Conservation (phyloP, 1,140 invertebrate species). For the Chrysomallon squamiferum region DNA sequence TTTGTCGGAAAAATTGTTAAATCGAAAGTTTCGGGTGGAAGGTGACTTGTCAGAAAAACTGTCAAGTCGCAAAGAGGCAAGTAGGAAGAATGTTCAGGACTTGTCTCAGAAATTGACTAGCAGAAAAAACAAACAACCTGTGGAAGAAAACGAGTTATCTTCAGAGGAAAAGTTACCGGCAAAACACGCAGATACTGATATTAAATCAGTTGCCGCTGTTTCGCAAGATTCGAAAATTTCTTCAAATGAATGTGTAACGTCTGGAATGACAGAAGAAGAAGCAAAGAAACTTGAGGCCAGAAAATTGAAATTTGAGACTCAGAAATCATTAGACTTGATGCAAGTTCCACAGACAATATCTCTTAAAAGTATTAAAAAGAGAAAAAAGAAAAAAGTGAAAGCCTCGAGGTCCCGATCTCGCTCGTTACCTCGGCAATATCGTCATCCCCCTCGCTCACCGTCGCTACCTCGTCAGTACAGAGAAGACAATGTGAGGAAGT, state of each 20-base stretch:
- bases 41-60: constrained; percentile 5
- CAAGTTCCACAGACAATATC: constrained; percentile 16
- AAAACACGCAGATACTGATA: no score
- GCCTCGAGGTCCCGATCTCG: no score
- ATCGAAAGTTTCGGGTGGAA: background rate
- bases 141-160: background rate
- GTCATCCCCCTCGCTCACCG: no score
- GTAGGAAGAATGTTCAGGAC: background rate
- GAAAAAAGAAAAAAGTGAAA: no score
- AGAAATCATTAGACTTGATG: constrained; percentile 12
- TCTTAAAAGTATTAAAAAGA: constrained; percentile 15
- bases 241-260: background rate
- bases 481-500: no score
- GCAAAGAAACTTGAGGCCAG: constrained; percentile 26
- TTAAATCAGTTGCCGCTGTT: no score
- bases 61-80: background rate
- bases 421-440: no score
- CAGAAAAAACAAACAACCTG: background rate
- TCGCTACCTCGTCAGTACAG: no score
- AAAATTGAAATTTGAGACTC: constrained; percentile 23
- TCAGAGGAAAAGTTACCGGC: background rate
- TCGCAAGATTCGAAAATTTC: background rate
- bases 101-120: background rate
- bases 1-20: background rate
- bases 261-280: constrained; percentile 18